Conservation (phyloP, 2,113 vertebrate genomes). For the Verasper variegatus region DNA sequence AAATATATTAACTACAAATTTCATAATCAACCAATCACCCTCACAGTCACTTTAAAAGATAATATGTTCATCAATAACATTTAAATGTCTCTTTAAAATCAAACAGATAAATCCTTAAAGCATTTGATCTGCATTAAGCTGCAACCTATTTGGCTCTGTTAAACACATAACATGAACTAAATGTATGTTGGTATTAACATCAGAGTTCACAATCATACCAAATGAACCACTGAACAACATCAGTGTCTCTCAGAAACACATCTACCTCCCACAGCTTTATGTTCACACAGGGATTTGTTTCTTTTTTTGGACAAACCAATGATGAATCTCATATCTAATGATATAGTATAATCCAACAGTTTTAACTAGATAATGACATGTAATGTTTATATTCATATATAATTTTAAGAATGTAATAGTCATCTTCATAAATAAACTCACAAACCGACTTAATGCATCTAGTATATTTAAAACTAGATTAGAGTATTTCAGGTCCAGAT, state of each 20-base stretch:
- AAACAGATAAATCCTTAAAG: not conserved
- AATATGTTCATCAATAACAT: not conserved
- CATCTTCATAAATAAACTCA: not conserved
- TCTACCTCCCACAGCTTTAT: not conserved
- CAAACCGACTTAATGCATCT: not conserved
- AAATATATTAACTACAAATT: not conserved
- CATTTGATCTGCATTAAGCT: not conserved
- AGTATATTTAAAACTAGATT: not conserved
- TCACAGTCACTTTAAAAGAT: too few species aligned
- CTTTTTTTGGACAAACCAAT: not conserved
- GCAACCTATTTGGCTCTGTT: not conserved
- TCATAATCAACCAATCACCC: too few species aligned
- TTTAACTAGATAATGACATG: not conserved
- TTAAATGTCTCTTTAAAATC: not conserved
- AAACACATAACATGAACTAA: not conserved
- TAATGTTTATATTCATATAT: not conserved
- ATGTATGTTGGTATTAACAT: not conserved
- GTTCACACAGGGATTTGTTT: not conserved
- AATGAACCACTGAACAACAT: not conserved
- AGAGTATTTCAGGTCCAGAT: not conserved
- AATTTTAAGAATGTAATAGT: not conserved
- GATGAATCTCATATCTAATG: not conserved
- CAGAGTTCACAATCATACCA: slow-evolving; percentile 4
- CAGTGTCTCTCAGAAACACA: not conserved
- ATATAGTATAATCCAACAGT: not conserved